A percentile compares a stretch with the other conserved stretches of the same genome.
These are phyloP conservation scores for Amphilophus citrinellus DNA, from an alignment of 2,113 vertebrate species.

Conservation along the genomic window DNA sequence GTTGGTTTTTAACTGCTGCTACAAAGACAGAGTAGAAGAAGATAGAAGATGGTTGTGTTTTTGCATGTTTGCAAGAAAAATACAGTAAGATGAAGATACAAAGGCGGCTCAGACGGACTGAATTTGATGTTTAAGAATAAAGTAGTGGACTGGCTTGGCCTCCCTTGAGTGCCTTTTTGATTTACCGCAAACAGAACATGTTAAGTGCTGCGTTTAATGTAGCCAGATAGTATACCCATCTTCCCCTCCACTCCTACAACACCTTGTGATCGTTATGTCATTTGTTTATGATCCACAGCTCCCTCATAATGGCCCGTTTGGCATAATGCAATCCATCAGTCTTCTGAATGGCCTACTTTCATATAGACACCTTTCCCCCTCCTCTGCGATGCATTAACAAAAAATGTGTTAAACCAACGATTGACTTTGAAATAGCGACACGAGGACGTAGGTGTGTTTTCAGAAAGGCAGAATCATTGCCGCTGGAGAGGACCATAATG, in stretches of 20 bases:
- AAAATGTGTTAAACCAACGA: constrained; percentile 62
- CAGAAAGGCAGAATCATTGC: constrained; percentile 33
- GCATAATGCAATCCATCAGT: constrained; percentile 72
- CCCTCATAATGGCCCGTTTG: constrained; percentile 67
- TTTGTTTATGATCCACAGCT: constrained; percentile 78
- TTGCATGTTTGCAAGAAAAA: constrained; percentile 5
- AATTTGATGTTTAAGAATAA: constrained; percentile 30
- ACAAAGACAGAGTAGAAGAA: constrained; percentile 24
- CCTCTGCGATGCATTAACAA: constrained; percentile 57
- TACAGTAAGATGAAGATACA: neutral
- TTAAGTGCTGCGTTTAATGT: constrained; percentile 64
- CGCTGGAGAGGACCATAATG: constrained; percentile 49
- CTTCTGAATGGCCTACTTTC: constrained; percentile 67
- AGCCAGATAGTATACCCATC: constrained; percentile 60
- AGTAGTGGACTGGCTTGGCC: constrained; percentile 23
- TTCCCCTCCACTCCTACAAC: constrained; percentile 55
- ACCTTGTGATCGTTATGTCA: constrained; percentile 68
- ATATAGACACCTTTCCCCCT: constrained; percentile 44
- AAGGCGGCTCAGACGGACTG: neutral
- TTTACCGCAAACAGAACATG: constrained; percentile 54
- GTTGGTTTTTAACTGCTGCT: constrained; percentile 29
- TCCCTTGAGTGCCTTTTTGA: constrained; percentile 45
- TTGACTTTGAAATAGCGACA: constrained; percentile 67
- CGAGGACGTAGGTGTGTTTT: constrained; percentile 57
- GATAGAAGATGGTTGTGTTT: constrained; percentile 11